Base-by-base conservation (phyloP, 2,797 vertebrate genomes). In the Fringilla coelebs region DNA sequence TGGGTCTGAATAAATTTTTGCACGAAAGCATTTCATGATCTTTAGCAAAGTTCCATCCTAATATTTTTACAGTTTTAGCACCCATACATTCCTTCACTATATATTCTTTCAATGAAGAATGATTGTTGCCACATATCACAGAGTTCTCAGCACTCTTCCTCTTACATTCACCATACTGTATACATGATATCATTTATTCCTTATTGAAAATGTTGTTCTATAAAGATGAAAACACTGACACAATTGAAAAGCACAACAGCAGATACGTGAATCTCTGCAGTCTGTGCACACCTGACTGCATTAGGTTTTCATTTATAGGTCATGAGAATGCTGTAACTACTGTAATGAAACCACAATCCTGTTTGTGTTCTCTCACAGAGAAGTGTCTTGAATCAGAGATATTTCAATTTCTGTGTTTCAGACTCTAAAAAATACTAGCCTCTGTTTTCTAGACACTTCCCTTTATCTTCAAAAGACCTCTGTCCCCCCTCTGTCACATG, bases 341-440 rank as follows among this genome's bases (percentile, higher is more conserved):
- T 89, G 75, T 91, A 97, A 96, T 91, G 81, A 96, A 98, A 98
- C 96, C 96, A 97, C 95, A 97, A 43, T 12, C 68, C 84, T 88
- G 82, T 71, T 93, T 96, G 58, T 76, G 52, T 93, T 97, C 94
- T 96, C 84, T 97, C 96, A 93, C 88, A 87, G 32, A 94, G 73
- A 85, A 97, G 81, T 93, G 88, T 63, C 58, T 85, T 43, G 49
- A 92, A 96, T 97, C 85, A 97, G 95, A 97, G 96, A 97, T 97
- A 97, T 96, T 97, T 98, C 93, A 98, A 90, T 90, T 95, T 86
- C 71, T 68, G 20, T 96, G 95, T 78, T 96, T 96, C 95, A 96
- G 95, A 93, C 57, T 96, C 86, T 89, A 94, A 91, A 97, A 95
- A 76, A 85, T 51, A 93, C 83, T 85, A 94, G 60, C 9, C 57